Evolutionary conservation across 2,113 vertebrate species (phyloP).

Genomic region (Crotalus viridis): DNA sequence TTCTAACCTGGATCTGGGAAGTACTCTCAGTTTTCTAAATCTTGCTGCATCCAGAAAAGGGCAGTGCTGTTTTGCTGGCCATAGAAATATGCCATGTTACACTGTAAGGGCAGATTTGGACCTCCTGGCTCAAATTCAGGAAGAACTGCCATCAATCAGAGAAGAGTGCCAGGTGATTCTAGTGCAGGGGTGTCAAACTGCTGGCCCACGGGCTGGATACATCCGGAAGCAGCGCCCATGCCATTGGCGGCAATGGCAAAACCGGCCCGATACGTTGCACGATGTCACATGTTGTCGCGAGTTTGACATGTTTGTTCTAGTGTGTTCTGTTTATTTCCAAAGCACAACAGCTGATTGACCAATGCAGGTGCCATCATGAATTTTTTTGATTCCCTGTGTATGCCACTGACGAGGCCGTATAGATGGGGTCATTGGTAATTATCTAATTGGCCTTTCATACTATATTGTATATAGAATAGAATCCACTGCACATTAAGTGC

Average conservation of each 20-base stretch:
- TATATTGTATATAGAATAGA: neutral
- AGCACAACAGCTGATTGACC: neutral
- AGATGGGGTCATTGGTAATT: neutral
- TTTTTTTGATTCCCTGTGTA: neutral
- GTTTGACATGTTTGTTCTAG: no score
- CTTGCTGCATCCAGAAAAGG: neutral
- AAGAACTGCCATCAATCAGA: neutral
- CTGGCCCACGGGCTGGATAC: no score
- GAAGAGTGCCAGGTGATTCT: neutral
- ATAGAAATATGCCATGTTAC: neutral
- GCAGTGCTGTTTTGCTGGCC: neutral
- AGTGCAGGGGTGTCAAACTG: neutral
- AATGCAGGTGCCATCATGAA: neutral
- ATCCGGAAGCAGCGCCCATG: no score
- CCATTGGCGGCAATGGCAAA: no score
- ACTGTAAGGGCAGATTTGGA: neutral
- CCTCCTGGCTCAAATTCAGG: neutral
- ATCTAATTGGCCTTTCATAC: neutral
- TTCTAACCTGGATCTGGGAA: neutral
- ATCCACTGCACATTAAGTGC: neutral
- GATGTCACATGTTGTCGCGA: no score
- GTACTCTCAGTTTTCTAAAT: neutral
- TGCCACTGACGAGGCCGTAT: neutral
- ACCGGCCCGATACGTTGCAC: no score
- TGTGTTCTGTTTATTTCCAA: neutral